phyloP scores from a whole-genome alignment of 2,888 invertebrate genomes.

The Deilephila elpenor region DNA sequence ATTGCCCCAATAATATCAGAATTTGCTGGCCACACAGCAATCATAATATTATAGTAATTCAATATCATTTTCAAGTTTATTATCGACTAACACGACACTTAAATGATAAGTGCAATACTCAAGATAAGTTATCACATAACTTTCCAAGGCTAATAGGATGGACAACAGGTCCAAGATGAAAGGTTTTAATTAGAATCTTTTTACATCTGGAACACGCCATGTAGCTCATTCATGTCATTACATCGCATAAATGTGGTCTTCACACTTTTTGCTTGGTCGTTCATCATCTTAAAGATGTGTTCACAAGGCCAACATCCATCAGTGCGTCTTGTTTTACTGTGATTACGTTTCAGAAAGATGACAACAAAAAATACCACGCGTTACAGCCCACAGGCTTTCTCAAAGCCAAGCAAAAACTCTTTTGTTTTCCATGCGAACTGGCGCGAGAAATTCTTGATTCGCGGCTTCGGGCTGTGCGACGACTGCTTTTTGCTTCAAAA shows the following conservation, averaged over 20 bases:
- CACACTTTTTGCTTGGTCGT: neutral
- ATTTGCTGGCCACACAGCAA: too few species aligned
- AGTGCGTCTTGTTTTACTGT: slow-evolving; percentile 26
- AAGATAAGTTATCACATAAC: too few species aligned
- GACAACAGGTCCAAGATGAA: too few species aligned
- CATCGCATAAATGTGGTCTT: neutral
- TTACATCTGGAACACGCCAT: too few species aligned
- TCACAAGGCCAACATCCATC: slow-evolving; percentile 16
- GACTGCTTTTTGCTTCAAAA: slow-evolving; percentile 42
- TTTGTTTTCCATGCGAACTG: slow-evolving; percentile 52
- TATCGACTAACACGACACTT: too few species aligned
- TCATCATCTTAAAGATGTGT: slow-evolving; percentile 16
- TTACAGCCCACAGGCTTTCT: slow-evolving; percentile 22
- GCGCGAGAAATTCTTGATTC: slow-evolving; percentile 53
- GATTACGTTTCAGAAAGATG: slow-evolving; percentile 25
- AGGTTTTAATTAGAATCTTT: too few species aligned
- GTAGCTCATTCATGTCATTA: neutral
- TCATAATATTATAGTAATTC: too few species aligned
- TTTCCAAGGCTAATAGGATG: too few species aligned
- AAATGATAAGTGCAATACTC: too few species aligned
- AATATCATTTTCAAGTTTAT: too few species aligned
- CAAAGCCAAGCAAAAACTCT: slow-evolving; percentile 38
- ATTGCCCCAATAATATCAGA: too few species aligned
- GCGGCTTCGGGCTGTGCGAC: slow-evolving; percentile 51
- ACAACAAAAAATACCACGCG: slow-evolving; percentile 27